Evolutionary conservation across 2,888 invertebrate genomes (phyloP).

Genomic region (Agonopterix alstromeriana): DNA sequence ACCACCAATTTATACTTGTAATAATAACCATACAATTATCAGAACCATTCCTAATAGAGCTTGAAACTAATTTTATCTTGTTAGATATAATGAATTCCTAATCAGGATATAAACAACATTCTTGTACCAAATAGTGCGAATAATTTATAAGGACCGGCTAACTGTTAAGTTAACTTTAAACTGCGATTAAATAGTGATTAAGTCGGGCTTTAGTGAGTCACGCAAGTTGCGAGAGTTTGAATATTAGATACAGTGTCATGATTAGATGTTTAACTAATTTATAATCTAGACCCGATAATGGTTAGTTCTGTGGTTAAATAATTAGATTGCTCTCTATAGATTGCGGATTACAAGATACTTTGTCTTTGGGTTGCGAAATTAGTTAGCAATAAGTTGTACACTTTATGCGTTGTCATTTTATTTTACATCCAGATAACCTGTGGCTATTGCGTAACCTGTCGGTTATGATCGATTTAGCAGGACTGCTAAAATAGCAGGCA

Average conservation of each 20-base stretch:
- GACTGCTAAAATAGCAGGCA: too few relatives aligned
- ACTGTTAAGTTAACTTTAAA: neutral
- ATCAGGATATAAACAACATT: constrained; percentile 53
- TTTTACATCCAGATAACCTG: too few relatives aligned
- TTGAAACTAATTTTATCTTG: constrained; percentile 44
- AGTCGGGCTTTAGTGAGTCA: neutral
- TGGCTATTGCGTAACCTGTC: too few relatives aligned
- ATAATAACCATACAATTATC: neutral
- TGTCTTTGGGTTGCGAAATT: too few relatives aligned
- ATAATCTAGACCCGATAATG: neutral
- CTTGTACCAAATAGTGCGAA: constrained; percentile 29
- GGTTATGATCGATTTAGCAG: too few relatives aligned
- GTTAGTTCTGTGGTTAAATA: neutral
- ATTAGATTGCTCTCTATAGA: too few relatives aligned
- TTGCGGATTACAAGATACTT: too few relatives aligned
- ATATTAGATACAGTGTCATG: constrained; percentile 10
- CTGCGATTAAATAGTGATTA: neutral
- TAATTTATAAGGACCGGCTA: constrained; percentile 1
- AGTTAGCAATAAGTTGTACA: too few relatives aligned
- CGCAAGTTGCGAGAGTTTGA: neutral
- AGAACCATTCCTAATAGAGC: constrained; percentile 31
- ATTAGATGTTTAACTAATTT: constrained; percentile 10
- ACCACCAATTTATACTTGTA: too few relatives aligned
- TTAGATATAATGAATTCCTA: constrained; percentile 67
- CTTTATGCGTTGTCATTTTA: too few relatives aligned